A percentile compares a stretch with the other conserved stretches of the same genome.
Conservation (phyloP, 2,888 invertebrate species). For the Drosophila limbata region DNA sequence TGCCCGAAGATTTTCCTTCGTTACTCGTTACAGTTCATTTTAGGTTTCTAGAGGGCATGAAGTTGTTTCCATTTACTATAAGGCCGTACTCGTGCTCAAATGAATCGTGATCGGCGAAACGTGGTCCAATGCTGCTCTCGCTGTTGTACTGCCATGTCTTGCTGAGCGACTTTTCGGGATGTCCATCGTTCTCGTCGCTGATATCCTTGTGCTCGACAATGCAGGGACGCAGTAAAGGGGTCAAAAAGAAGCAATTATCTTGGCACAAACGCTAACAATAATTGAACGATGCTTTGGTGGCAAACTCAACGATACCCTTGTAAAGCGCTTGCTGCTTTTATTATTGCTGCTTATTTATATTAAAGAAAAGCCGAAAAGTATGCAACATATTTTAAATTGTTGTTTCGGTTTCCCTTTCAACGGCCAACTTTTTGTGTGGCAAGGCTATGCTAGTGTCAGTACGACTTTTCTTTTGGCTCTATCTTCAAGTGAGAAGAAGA, state of each 20-base stretch:
- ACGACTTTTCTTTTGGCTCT: no score
- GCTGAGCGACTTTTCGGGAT: constrained; percentile 92
- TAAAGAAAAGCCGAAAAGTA: no score
- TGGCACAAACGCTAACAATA: constrained; percentile 94
- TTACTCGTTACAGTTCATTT: no score
- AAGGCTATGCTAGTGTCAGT: no score
- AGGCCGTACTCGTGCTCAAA: constrained; percentile 98
- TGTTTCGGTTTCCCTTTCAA: no score
- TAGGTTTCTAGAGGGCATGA: constrained; percentile 94
- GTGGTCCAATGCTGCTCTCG: constrained; percentile 93
- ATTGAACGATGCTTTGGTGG: constrained; percentile 95
- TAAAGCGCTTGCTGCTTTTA: no score
- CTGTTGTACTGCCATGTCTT: constrained; percentile 93
- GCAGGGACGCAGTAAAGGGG: constrained; percentile 95
- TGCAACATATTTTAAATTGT: no score
- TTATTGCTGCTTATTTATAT: no score
- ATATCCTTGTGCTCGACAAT: constrained; percentile 96
- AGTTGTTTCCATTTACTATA: constrained; percentile 98
- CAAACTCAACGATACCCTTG: constrained; percentile 97
- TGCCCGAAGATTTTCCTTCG: no score
- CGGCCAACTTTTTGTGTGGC: no score
- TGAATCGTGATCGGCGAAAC: constrained; percentile 93
- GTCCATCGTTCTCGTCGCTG: constrained; percentile 96
- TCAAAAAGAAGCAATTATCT: constrained; percentile 96
- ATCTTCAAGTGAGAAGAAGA: no score